These are phyloP conservation scores for Latrodectus geometricus DNA, from an alignment of 1,140 invertebrate species.

Conservation along the genomic window DNA sequence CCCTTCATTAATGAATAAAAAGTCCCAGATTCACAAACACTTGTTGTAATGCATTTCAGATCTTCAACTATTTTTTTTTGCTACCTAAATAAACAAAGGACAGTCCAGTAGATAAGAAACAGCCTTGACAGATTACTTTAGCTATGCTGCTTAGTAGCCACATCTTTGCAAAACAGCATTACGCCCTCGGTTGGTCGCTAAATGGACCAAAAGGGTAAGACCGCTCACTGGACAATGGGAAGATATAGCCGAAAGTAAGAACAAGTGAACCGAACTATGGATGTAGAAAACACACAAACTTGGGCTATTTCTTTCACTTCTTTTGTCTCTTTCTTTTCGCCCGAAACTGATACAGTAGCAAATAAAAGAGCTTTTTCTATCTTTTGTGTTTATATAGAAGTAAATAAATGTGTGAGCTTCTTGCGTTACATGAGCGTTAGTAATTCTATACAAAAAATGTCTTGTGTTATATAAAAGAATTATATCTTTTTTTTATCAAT, in stretches of 20 bases:
- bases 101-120: too few relatives aligned
- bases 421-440: too few relatives aligned
- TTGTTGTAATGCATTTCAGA: too few relatives aligned
- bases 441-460: too few relatives aligned
- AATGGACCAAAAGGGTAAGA: constrained; percentile 27
- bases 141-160: neutral
- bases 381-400: neutral
- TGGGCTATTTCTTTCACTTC: neutral
- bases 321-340: constrained; percentile 8
- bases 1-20: too few relatives aligned
- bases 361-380: constrained; percentile 9
- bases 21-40: too few relatives aligned
- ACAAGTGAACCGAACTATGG: neutral
- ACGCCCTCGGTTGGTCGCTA: constrained; percentile 16
- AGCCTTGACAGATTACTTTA: neutral
- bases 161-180: constrained; percentile 22
- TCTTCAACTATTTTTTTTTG: too few relatives aligned
- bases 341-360: constrained; percentile 1
- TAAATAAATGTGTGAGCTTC: too few relatives aligned
- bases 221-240: neutral
- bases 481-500: too few relatives aligned
- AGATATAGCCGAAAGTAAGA: neutral
- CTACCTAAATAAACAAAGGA: too few relatives aligned
- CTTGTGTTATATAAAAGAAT: too few relatives aligned
- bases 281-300: constrained; percentile 26